These are phyloP conservation scores for Poecilus cupreus DNA, from an alignment of 2,888 invertebrate genomes.

Conservation along the genomic window DNA sequence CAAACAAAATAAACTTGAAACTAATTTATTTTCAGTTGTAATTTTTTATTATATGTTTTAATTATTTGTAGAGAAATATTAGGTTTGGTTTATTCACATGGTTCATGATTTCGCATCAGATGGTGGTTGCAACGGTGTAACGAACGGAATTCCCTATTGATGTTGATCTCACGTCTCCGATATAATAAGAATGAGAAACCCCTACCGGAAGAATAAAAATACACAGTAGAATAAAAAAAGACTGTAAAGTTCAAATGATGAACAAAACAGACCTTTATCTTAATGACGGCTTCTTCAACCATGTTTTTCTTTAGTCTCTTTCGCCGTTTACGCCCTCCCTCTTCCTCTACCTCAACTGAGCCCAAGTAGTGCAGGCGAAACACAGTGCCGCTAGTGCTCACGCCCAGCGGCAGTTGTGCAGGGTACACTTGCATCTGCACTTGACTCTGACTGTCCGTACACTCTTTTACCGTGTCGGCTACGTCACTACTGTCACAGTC, in stretches of 20 bases:
- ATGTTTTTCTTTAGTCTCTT: constrained; percentile 90
- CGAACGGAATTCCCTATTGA: too few relatives aligned
- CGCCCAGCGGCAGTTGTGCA: constrained; percentile 71
- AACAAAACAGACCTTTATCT: constrained; percentile 84
- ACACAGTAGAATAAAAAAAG: constrained; percentile 55
- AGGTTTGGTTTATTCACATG: too few relatives aligned
- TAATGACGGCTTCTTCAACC: constrained; percentile 91
- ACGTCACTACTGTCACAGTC: constrained; percentile 49
- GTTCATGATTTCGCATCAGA: too few relatives aligned
- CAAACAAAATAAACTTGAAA: too few relatives aligned
- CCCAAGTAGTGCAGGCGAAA: constrained; percentile 89
- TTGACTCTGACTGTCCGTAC: constrained; percentile 62
- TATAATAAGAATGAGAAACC: too few relatives aligned
- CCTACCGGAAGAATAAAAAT: constrained; percentile 29
- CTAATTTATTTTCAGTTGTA: too few relatives aligned
- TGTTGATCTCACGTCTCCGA: too few relatives aligned
- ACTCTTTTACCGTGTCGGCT: constrained; percentile 59
- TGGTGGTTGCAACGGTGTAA: too few relatives aligned
- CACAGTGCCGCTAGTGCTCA: constrained; percentile 81
- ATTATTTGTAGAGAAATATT: too few relatives aligned
- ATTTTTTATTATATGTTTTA: too few relatives aligned
- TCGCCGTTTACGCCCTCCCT: constrained; percentile 82
- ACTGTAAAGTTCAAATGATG: constrained; percentile 1
- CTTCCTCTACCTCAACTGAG: constrained; percentile 90
- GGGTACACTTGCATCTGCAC: constrained; percentile 61